Base-by-base conservation (phyloP, 37 sponge, comb jelly and placozoan genomes). In the Amphimedon queenslandica region DNA sequence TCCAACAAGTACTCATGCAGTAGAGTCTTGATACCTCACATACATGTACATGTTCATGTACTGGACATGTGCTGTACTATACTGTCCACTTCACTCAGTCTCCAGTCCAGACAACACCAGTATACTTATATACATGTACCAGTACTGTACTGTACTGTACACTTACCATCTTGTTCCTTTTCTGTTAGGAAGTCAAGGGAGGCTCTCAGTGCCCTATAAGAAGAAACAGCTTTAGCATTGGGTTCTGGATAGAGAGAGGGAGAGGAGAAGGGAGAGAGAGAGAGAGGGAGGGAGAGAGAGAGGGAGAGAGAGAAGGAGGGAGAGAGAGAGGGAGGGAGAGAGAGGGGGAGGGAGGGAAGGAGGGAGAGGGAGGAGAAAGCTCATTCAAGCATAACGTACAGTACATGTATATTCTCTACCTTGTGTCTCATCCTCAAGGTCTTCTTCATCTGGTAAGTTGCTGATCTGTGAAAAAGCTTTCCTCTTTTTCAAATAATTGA, bases 251-350 rank as follows among this genome's bases (percentile, higher is more conserved):
- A 69, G 8, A 31, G 36, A 31, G 66, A 27, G 63, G 8, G 63
- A 57, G 37, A 35, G 35, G 34, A 55, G 33, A 58, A 55, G 57
- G 1, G 58, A 6, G 61, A 33, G 42, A 30, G 39, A 56, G 74
- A 4, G 61, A 11, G 61, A 34, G 36, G 57, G 37, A 34, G 38
- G 37, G 58, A n/a, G 42, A 38, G 58, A 33, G 61, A 1, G 36
- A 58, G 34, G 28, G 71, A 41, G 47, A 33, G 39, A 34, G 74
- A 51, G 73, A 4, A 34, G 32, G 27, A 13, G 73, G 57, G 34
- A 16, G 58, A 27, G 73, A 55, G 73, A 10, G 73, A 72, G 73
- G 33, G 57, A 33, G 43, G 73, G 57, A 33, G 73, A 28, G 58
- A 55, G 36, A 58, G 58, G 1, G 42, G 42, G 51, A 28, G 42